Evolutionary conservation across 2,113 vertebrate species (phyloP).

Genomic region (Phaethornis superciliosus): DNA sequence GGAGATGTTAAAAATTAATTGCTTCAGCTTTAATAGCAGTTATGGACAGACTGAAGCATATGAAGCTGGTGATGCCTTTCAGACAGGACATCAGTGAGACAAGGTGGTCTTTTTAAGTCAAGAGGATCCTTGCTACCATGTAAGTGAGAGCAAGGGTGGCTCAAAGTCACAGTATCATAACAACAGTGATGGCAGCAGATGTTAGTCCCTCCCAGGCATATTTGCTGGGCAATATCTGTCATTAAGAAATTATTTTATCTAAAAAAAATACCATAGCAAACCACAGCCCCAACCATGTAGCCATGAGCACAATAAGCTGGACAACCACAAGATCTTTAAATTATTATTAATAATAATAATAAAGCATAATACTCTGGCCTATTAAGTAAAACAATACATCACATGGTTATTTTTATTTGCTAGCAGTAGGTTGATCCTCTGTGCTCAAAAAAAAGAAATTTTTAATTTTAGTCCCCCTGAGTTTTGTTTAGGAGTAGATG

Average conservation of each 20-base stretch:
- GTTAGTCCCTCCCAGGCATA: not conserved
- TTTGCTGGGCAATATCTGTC: not conserved
- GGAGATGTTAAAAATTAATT: not conserved
- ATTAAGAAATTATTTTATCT: not conserved
- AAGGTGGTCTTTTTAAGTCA: not conserved
- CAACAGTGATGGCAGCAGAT: not conserved
- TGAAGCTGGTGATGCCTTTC: not conserved
- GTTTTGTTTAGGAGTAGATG: not conserved
- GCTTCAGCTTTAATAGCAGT: not conserved
- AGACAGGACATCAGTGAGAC: not conserved
- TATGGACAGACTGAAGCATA: not conserved
- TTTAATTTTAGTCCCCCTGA: not conserved
- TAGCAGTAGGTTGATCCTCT: not conserved
- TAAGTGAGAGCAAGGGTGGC: not conserved
- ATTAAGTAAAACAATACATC: not conserved
- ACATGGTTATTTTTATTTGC: not conserved
- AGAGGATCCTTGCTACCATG: not conserved
- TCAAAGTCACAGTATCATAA: not conserved
- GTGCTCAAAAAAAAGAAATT: not conserved
- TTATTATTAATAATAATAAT: not conserved
- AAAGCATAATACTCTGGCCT: not conserved
- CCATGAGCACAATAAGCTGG: not conserved
- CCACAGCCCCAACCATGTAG: accelerated
- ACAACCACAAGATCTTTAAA: not conserved
- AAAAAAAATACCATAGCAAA: not conserved